Percentiles rank a stretch among this genome's conserved stretches.
phyloP scores from a whole-genome alignment of 2,797 vertebrate species.

The Manis pentadactyla region DNA sequence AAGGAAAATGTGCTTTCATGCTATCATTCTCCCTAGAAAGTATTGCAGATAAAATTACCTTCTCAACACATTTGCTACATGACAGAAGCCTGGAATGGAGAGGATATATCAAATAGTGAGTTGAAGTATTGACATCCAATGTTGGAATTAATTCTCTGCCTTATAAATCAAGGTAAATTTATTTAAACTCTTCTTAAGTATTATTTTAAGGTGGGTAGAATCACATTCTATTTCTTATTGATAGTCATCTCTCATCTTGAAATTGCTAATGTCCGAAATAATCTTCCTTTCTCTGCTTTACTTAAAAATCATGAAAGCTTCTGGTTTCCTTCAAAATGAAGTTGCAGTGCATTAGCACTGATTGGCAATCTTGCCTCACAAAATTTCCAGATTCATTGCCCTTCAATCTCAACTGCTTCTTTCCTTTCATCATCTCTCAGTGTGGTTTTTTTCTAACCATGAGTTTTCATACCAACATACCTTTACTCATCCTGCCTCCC shows the following conservation, averaged over 20 bases:
- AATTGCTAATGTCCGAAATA: background rate
- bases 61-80: background rate
- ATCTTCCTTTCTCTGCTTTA: background rate
- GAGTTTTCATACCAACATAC: background rate
- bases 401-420: background rate
- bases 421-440: background rate
- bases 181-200: background rate
- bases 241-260: constrained; percentile 6
- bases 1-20: background rate
- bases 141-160: background rate
- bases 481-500: constrained; percentile 38
- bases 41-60: constrained; percentile 37
- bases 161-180: background rate
- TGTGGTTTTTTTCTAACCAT: background rate
- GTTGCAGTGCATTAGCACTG: constrained; percentile 3
- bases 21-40: constrained; percentile 6
- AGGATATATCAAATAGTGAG: constrained; percentile 28
- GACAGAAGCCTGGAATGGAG: background rate
- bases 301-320: background rate
- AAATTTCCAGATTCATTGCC: background rate
- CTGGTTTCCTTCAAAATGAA: constrained; percentile 22
- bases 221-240: background rate
- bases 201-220: constrained; percentile 11
- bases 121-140: background rate
- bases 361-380: background rate